phyloP scores from a whole-genome alignment of 2,888 invertebrate species.

The Drosophila kambysellisi region DNA sequence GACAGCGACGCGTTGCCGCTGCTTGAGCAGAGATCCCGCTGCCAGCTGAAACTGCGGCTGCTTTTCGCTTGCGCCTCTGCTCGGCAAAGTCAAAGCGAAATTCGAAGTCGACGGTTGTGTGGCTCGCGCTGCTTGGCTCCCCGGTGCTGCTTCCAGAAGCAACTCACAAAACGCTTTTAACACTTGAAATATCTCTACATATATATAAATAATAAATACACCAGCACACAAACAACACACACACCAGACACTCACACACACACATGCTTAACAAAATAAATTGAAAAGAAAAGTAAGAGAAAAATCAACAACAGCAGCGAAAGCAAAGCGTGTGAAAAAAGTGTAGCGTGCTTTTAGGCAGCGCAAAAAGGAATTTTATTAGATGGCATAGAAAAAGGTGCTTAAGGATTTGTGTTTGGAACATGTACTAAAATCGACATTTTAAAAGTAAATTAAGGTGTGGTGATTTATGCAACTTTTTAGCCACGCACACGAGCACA shows the following conservation, averaged over 20 bases:
- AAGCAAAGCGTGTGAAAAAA: slow-evolving; percentile 37
- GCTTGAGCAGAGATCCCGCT: slow-evolving; percentile 36
- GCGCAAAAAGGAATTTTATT: slow-evolving; percentile 18
- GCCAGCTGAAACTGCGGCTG: slow-evolving; percentile 40
- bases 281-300: slow-evolving; percentile 30
- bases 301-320: slow-evolving; percentile 29
- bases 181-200: slow-evolving; percentile 25
- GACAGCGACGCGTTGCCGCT: slow-evolving; percentile 31
- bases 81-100: slow-evolving; percentile 84
- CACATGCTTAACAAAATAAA: slow-evolving; percentile 30
- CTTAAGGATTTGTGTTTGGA: slow-evolving; percentile 8
- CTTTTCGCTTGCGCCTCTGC: slow-evolving; percentile 36
- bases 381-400: neutral
- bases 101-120: slow-evolving; percentile 85
- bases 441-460: slow-evolving; percentile 83
- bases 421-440: slow-evolving; percentile 38
- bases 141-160: slow-evolving; percentile 51
- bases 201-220: slow-evolving; percentile 21
- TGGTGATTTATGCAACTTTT: slow-evolving; percentile 84
- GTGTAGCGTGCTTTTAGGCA: slow-evolving; percentile 65
- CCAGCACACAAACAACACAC: slow-evolving; percentile 14
- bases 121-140: slow-evolving; percentile 70
- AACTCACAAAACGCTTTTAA: slow-evolving; percentile 57
- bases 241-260: slow-evolving; percentile 20
- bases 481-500: slow-evolving; percentile 55